Evolutionary conservation across 1,140 invertebrate genomes (phyloP).

Genomic region (Wasmannia auropunctata): DNA sequence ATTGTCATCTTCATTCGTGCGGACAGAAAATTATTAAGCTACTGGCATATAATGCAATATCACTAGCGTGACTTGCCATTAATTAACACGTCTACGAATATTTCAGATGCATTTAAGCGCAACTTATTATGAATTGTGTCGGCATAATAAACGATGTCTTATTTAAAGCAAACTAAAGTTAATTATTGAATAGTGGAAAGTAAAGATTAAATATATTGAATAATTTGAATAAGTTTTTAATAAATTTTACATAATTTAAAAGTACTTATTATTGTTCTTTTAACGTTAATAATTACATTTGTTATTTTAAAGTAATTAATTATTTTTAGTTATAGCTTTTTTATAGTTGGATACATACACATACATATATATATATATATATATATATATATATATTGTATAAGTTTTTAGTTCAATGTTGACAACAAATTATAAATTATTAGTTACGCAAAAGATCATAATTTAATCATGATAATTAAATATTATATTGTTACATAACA

Average conservation of each 20-base stretch:
- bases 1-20: neutral
- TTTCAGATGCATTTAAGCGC: neutral
- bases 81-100: conserved; percentile 15
- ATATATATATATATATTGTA: no score
- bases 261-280: neutral
- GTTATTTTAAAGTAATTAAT: neutral
- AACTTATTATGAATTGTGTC: neutral
- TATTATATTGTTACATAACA: conserved; percentile 4
- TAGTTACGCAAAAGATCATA: neutral
- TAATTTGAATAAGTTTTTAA: neutral
- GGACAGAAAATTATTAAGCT: conserved; percentile 17
- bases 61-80: neutral
- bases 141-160: neutral
- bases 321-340: neutral
- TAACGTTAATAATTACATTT: conserved; percentile 7
- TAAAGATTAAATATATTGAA: neutral
- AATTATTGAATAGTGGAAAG: neutral
- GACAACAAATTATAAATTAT: neutral
- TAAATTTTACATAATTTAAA: neutral
- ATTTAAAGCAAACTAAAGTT: neutral
- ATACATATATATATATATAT: no score
- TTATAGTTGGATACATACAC: neutral
- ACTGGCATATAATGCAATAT: neutral
- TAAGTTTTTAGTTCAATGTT: neutral
- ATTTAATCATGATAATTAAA: conserved; percentile 4